Conservation (phyloP, 1,140 invertebrate species). For the Drosophila cardini region DNA sequence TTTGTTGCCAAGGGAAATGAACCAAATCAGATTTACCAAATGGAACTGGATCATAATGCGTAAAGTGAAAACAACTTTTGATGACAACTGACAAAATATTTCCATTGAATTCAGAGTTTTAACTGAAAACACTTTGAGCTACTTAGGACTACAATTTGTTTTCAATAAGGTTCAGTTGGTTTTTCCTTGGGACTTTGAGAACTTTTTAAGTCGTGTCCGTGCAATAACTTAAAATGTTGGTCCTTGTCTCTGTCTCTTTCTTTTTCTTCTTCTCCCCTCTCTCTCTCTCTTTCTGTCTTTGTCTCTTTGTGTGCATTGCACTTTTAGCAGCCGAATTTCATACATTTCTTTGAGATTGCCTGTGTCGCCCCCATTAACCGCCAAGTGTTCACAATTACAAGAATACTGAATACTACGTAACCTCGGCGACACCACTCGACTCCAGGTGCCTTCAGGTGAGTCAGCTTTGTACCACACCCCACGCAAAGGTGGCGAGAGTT, state of each 20-base stretch:
- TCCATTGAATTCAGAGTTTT: neutral
- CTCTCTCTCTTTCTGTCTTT: neutral
- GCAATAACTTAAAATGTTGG: conserved; percentile 12
- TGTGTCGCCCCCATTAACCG: conserved; percentile 77
- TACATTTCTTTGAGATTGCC: conserved; percentile 79
- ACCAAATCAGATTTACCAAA: conserved; percentile 4
- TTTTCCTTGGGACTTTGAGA: neutral
- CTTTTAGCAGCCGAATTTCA: conserved; percentile 64
- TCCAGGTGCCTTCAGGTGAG: neutral
- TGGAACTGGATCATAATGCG: conserved; percentile 5
- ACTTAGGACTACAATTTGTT: conserved; percentile 1
- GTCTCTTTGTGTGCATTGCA: conserved; percentile 54
- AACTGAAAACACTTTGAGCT: neutral
- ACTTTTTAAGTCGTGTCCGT: neutral
- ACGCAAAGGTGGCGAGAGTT: neutral
- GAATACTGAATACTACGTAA: conserved; percentile 32
- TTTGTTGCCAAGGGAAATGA: conserved; percentile 5
- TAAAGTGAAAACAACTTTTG: conserved; percentile 4
- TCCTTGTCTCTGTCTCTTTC: neutral
- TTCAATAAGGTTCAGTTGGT: conserved; percentile 2
- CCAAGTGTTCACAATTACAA: conserved; percentile 78
- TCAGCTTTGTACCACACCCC: conserved; percentile 1
- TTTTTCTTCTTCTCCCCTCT: neutral
- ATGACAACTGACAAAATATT: neutral
- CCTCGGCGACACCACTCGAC: conserved; percentile 4